Evolutionary conservation across 2,113 vertebrate genomes (phyloP).

Genomic region (Haemorhous mexicanus): DNA sequence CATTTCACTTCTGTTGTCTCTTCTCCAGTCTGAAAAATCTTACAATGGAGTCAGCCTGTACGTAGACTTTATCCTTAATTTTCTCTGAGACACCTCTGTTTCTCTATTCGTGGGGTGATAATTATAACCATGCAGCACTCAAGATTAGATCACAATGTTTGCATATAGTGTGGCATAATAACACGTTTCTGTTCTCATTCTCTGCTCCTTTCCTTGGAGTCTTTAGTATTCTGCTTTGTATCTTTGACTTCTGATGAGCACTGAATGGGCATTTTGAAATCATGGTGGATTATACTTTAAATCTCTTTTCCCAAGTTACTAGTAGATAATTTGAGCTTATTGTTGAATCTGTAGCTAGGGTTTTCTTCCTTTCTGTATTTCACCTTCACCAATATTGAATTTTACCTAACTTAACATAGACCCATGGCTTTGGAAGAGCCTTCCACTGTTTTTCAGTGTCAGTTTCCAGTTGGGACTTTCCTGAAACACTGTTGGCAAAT

Average conservation of each 20-base stretch:
- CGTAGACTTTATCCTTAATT: background rate
- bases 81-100: background rate
- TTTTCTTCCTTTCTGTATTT: background rate
- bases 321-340: background rate
- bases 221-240: background rate
- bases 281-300: background rate
- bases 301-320: background rate
- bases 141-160: background rate
- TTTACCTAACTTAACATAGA: background rate
- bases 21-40: background rate
- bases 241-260: background rate
- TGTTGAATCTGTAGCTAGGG: background rate
- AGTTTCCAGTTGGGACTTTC: background rate
- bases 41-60: background rate
- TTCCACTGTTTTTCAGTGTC: background rate
- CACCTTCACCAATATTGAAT: accelerated
- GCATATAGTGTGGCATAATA: background rate
- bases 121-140: background rate
- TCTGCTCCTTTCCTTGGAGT: background rate
- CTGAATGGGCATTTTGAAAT: background rate
- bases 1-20: background rate
- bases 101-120: background rate
- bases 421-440: accelerated
- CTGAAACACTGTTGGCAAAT: background rate
- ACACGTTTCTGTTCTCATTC: background rate